These are phyloP conservation scores for Nemotelus nigrinus DNA, from an alignment of 2,888 invertebrate species.

Conservation along the genomic window DNA sequence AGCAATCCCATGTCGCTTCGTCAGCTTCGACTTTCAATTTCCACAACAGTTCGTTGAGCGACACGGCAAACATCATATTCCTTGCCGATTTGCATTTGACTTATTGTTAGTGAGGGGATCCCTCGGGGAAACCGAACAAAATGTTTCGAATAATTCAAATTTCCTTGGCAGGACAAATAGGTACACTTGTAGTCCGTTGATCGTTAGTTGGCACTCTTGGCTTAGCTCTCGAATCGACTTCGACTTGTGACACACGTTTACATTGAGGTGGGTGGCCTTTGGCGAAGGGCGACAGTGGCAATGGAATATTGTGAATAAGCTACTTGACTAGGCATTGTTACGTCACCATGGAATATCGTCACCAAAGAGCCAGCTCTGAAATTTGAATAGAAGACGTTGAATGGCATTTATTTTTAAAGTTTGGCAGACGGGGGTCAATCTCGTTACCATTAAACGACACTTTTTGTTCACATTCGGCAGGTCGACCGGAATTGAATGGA, in stretches of 20 bases:
- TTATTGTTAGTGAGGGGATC: background rate
- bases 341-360: conserved; percentile 27
- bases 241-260: background rate
- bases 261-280: background rate
- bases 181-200: conserved; percentile 25
- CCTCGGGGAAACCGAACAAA: conserved; percentile 23
- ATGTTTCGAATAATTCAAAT: conserved; percentile 42
- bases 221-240: too few species aligned
- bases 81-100: conserved; percentile 9
- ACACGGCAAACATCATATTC: background rate
- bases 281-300: conserved; percentile 30
- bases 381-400: conserved; percentile 11
- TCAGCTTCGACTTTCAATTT: background rate
- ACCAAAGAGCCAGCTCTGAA: background rate
- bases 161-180: conserved; percentile 19
- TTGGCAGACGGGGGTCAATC: background rate
- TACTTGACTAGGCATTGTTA: conserved; percentile 36
- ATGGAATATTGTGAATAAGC: conserved; percentile 33
- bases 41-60: background rate
- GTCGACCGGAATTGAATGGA: too few species aligned
- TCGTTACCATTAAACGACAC: background rate
- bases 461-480: too few species aligned
- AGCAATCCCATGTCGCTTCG: background rate
- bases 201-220: conserved; percentile 35
- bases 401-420: conserved; percentile 34